Conservation (phyloP, 2,888 invertebrate species). For the Athripsodes cinereus region DNA sequence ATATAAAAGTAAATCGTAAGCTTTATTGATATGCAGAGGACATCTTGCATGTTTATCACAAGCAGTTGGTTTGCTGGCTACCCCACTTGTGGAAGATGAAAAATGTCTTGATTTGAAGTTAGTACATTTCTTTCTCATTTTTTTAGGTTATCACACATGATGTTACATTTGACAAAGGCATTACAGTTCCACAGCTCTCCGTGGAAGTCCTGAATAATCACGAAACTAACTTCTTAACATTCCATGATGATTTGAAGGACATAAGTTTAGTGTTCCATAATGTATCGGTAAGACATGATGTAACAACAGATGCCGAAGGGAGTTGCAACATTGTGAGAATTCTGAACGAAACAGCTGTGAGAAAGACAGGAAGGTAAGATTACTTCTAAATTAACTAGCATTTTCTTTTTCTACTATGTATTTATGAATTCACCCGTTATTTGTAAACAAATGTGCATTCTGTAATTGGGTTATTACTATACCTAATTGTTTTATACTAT, state of each 20-base stretch:
- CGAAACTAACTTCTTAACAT: slow-evolving; percentile 7
- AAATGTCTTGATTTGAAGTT: no score
- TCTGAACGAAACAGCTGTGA: slow-evolving; percentile 15
- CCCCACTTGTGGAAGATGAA: no score
- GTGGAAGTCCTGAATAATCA: slow-evolving; percentile 16
- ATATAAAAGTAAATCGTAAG: no score
- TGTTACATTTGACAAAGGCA: slow-evolving; percentile 20
- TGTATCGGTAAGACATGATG: slow-evolving; percentile 16
- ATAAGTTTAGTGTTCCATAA: slow-evolving; percentile 19
- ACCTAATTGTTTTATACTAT: no score
- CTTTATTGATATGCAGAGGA: no score
- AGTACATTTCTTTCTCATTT: background rate
- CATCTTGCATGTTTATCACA: no score
- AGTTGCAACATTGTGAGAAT: slow-evolving; percentile 16
- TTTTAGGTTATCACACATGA: slow-evolving; percentile 21
- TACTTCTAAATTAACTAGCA: no score
- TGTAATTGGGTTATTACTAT: no score
- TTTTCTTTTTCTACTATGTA: no score
- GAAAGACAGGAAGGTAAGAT: slow-evolving; percentile 18
- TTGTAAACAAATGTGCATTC: no score
- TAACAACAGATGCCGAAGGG: slow-evolving; percentile 8
- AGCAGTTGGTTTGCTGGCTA: no score
- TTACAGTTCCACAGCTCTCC: slow-evolving; percentile 18
- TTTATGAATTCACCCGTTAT: no score
- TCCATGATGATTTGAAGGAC: background rate